A percentile compares a stretch with the other conserved stretches of the same genome.
Conservation (phyloP, 2,797 vertebrate species). For the Orientallactaga sibirica region DNA sequence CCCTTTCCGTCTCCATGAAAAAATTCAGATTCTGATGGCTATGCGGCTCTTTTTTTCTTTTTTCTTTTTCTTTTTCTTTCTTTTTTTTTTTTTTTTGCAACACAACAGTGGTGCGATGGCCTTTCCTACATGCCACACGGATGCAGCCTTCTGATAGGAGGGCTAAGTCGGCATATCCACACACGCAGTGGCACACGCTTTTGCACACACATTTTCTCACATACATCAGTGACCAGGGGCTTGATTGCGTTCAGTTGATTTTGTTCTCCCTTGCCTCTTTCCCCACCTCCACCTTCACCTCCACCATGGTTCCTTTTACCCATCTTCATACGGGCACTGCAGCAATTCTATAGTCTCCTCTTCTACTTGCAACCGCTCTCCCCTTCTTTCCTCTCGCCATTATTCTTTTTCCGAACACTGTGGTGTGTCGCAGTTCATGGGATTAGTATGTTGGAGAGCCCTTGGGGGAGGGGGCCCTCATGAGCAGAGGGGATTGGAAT, state of each 20-base stretch:
- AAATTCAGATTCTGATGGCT: conserved; percentile 90
- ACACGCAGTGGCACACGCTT: conserved; percentile 27
- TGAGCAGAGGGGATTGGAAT: conserved; percentile 73
- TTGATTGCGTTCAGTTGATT: conserved; percentile 68
- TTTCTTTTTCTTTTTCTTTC: conserved; percentile 78
- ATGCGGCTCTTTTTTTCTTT: conserved; percentile 87
- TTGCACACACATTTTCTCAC: conserved; percentile 59
- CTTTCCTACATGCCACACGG: conserved; percentile 87
- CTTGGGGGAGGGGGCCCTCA: conserved; percentile 78
- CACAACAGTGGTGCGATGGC: conserved; percentile 88
- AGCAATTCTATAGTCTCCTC: conserved; percentile 79
- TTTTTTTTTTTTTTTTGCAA: conserved; percentile 83
- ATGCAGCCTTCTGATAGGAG: conserved; percentile 83
- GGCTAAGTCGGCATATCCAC: conserved; percentile 76
- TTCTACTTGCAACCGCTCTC: conserved; percentile 63
- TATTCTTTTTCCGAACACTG: conserved; percentile 79
- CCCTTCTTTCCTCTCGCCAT: conserved; percentile 67
- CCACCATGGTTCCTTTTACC: conserved; percentile 71
- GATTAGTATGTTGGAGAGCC: conserved; percentile 83
- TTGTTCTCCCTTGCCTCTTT: neutral
- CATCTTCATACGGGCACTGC: conserved; percentile 73
- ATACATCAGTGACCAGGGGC: conserved; percentile 64
- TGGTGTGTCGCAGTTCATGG: conserved; percentile 85
- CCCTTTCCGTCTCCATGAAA: conserved; percentile 86
- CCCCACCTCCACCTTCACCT: conserved; percentile 55